phyloP scores from a whole-genome alignment of 2,888 invertebrate genomes.

The Cantharis nigra region DNA sequence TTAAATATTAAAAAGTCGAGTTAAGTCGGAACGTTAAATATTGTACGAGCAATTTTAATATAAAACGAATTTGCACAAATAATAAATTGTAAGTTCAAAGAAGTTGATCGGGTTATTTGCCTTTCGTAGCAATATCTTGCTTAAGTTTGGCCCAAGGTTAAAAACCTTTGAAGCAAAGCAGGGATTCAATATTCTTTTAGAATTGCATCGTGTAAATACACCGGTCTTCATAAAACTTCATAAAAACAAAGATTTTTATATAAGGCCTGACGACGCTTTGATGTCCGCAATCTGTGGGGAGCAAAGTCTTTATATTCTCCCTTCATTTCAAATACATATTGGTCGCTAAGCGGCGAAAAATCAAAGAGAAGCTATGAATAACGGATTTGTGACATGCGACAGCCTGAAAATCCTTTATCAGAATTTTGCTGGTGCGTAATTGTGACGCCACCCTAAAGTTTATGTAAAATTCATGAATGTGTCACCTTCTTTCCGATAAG shows the following conservation, averaged over 20 bases:
- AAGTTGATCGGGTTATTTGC: conserved; percentile 11
- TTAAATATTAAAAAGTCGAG: not conserved
- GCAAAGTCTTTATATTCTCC: conserved; percentile 39
- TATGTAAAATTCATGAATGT: conserved; percentile 53
- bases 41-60: not conserved
- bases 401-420: conserved; percentile 35
- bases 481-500: conserved; percentile 45
- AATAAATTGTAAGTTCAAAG: conserved; percentile 2
- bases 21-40: not conserved
- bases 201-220: conserved; percentile 31
- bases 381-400: conserved; percentile 42
- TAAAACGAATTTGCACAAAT: not conserved
- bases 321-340: conserved; percentile 44
- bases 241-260: conserved; percentile 47
- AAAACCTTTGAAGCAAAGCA: conserved; percentile 31
- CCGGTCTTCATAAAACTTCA: conserved; percentile 38
- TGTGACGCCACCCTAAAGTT: conserved; percentile 44
- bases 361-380: conserved; percentile 46
- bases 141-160: conserved; percentile 26
- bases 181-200: conserved; percentile 33
- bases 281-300: conserved; percentile 45
- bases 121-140: conserved; percentile 23
- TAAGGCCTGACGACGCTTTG: conserved; percentile 44
- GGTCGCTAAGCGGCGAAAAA: conserved; percentile 46
- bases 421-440: conserved; percentile 42